Percentiles rank a stretch among this genome's conserved stretches.
Evolutionary conservation across 2,113 vertebrate species (phyloP).

Genomic region (Trinectes maculatus): DNA sequence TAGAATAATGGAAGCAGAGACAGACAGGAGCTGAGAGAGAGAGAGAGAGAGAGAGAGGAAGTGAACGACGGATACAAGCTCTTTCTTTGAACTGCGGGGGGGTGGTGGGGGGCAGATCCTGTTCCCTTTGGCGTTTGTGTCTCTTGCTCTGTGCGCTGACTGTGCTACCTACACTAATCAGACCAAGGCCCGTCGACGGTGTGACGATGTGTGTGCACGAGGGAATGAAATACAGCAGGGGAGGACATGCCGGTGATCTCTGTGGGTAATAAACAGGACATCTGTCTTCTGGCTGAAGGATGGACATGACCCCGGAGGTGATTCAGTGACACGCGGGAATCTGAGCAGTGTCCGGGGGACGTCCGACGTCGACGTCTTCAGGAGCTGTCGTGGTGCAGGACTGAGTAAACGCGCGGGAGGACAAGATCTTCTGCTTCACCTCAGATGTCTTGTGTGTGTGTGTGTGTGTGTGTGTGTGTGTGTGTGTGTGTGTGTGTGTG

Average conservation of each 20-base stretch:
- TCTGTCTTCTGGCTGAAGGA: constrained; percentile 61
- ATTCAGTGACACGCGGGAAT: constrained; percentile 62
- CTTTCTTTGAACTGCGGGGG: too few species aligned
- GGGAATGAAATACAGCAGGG: constrained; percentile 45
- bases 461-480: too few species aligned
- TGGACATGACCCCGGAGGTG: constrained; percentile 58
- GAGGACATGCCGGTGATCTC: constrained; percentile 65
- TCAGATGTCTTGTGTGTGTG: too few species aligned
- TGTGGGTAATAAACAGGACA: constrained; percentile 67
- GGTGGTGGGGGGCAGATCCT: too few species aligned
- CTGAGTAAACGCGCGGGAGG: constrained; percentile 50
- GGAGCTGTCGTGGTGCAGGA: constrained; percentile 35
- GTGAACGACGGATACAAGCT: constrained; percentile 23
- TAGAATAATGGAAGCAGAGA: constrained; percentile 23
- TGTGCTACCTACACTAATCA: too few species aligned
- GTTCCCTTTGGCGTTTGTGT: constrained; percentile 37
- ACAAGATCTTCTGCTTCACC: constrained; percentile 14
- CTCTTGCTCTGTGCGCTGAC: constrained; percentile 16
- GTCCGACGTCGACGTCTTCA: constrained; percentile 44
- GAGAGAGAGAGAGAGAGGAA: constrained; percentile 35
- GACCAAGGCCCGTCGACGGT: constrained; percentile 43
- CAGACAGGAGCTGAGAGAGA: constrained; percentile 38
- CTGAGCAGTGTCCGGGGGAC: constrained; percentile 46
- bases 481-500: too few species aligned
- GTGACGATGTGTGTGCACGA: constrained; percentile 61